phyloP scores from a whole-genome alignment of 2,113 vertebrate genomes.

The Dicerorhinus sumatrensis region DNA sequence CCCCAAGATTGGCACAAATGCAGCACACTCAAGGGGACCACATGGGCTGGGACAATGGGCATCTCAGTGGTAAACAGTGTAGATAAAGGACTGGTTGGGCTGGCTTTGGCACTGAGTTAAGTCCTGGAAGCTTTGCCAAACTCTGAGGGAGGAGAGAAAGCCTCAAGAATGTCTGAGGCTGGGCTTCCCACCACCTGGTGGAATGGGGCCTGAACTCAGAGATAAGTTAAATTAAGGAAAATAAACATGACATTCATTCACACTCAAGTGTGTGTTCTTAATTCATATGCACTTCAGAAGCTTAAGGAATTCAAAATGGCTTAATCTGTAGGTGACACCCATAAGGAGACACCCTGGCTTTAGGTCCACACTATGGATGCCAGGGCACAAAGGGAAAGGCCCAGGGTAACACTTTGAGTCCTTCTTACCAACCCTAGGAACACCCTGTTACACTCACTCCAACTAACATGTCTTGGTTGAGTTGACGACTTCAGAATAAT shows the following conservation, averaged over 20 bases:
- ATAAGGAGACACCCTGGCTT: not conserved
- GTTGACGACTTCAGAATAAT: slow-evolving; percentile 1
- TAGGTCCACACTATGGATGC: not conserved
- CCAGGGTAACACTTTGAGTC: not conserved
- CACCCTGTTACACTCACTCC: not conserved
- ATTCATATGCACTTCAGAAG: not conserved
- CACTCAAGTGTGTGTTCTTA: not conserved
- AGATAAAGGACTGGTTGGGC: not conserved
- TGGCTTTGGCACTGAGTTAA: not conserved
- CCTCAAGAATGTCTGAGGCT: not conserved
- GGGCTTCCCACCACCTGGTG: not conserved
- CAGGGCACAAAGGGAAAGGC: not conserved
- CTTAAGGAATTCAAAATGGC: not conserved
- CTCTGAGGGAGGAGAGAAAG: not conserved
- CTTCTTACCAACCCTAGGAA: not conserved
- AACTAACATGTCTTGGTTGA: not conserved
- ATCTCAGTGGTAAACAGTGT: not conserved
- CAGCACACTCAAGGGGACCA: not conserved
- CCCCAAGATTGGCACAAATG: not conserved
- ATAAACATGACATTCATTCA: not conserved
- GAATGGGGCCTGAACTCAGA: not conserved
- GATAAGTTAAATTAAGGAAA: slow-evolving; percentile 20
- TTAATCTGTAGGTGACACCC: not conserved
- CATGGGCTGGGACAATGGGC: too few relatives aligned
- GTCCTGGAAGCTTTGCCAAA: not conserved